A percentile compares a stretch with the other conserved stretches of the same genome.
Evolutionary conservation across 2,797 vertebrate species (phyloP).

Genomic region (Typhlichthys eigenmanni): DNA sequence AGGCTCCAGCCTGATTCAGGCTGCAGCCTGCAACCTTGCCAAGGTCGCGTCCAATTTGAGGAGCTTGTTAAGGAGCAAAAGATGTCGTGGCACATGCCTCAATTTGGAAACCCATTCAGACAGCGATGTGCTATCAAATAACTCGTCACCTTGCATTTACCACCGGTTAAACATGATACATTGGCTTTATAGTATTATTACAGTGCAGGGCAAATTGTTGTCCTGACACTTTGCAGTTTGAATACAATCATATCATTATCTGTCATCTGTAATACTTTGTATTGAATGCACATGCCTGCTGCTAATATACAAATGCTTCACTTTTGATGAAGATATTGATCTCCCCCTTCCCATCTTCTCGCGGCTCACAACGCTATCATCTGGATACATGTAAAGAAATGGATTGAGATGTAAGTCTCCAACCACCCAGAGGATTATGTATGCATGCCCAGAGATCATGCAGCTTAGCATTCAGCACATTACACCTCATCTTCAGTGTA

Average conservation of each 20-base stretch:
- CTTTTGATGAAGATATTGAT: constrained; percentile 67
- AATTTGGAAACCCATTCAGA: constrained; percentile 39
- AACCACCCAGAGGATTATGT: constrained; percentile 14
- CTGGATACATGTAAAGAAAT: constrained; percentile 65
- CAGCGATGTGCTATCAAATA: constrained; percentile 37
- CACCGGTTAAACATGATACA: constrained; percentile 35
- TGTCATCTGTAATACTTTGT: constrained; percentile 15
- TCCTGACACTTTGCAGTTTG: background rate
- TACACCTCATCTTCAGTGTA: constrained; percentile 62
- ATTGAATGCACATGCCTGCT: constrained; percentile 19
- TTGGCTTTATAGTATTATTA: constrained; percentile 23
- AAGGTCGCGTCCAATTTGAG: constrained; percentile 56
- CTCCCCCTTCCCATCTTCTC: constrained; percentile 43
- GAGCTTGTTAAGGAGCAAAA: constrained; percentile 53
- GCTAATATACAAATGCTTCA: constrained; percentile 52
- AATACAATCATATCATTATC: background rate
- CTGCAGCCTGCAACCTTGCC: constrained; percentile 56
- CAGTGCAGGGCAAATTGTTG: constrained; percentile 17
- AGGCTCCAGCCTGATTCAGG: constrained; percentile 17
- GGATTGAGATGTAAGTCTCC: constrained; percentile 51
- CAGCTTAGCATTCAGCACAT: constrained; percentile 70
- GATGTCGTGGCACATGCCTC: constrained; percentile 33
- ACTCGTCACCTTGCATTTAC: constrained; percentile 41
- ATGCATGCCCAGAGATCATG: constrained; percentile 14
- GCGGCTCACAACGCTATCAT: constrained; percentile 64